phyloP scores from a whole-genome alignment of 2,888 invertebrate genomes.

The Tiphia femorata region DNA sequence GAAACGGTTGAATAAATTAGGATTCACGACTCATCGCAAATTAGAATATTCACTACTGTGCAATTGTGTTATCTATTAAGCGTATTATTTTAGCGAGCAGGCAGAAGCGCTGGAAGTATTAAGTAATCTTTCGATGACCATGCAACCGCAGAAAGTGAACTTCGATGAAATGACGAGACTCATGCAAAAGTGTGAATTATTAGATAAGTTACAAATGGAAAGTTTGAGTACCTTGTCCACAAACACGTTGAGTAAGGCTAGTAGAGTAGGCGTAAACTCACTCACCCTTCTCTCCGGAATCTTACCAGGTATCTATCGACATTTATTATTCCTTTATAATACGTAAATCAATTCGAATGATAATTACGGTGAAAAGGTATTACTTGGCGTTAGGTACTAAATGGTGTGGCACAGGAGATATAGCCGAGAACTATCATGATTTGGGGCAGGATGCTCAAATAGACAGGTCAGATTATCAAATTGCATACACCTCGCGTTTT shows the following conservation, averaged over 20 bases:
- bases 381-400: too few relatives aligned
- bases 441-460: slow-evolving; percentile 77
- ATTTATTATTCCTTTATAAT: neutral
- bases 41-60: too few relatives aligned
- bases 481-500: neutral
- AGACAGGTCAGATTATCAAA: slow-evolving; percentile 52
- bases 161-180: slow-evolving; percentile 83
- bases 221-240: slow-evolving; percentile 20
- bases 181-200: slow-evolving; percentile 84
- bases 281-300: slow-evolving; percentile 83
- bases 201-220: slow-evolving; percentile 68
- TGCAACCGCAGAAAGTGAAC: slow-evolving; percentile 76
- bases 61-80: too few relatives aligned
- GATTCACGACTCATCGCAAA: neutral
- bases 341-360: too few relatives aligned
- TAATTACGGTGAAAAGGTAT: too few relatives aligned
- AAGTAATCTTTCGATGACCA: slow-evolving; percentile 74
- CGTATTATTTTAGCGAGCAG: slow-evolving; percentile 73
- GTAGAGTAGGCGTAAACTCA: slow-evolving; percentile 75
- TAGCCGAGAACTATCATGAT: slow-evolving; percentile 87
- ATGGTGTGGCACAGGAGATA: slow-evolving; percentile 94
- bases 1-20: neutral
- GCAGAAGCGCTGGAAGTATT: slow-evolving; percentile 77
- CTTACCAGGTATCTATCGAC: slow-evolving; percentile 77
- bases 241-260: slow-evolving; percentile 40